phyloP scores from a whole-genome alignment of 2,797 vertebrate genomes.

The Trachurus trachurus region DNA sequence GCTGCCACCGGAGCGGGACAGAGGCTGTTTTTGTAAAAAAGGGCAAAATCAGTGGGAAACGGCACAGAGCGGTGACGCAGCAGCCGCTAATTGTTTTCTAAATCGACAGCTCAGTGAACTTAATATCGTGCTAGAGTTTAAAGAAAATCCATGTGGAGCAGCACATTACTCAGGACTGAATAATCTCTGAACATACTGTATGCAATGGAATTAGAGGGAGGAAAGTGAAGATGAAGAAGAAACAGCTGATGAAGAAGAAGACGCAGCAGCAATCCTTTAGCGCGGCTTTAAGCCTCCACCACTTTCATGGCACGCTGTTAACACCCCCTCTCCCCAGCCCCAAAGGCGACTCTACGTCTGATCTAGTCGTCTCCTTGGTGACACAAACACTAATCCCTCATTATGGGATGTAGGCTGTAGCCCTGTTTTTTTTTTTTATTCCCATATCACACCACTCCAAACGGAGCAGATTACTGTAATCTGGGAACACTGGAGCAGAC shows the following conservation, averaged over 20 bases:
- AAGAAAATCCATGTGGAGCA: conserved; percentile 43
- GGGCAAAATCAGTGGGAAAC: conserved; percentile 9
- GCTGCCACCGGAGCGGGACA: conserved; percentile 40
- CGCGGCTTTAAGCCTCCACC: conserved; percentile 58
- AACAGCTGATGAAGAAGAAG: conserved; percentile 53
- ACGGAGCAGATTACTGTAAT: conserved; percentile 84
- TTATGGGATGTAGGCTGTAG: conserved; percentile 77
- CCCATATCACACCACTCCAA: conserved; percentile 80
- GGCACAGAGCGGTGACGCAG: conserved; percentile 27
- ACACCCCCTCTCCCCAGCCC: conserved; percentile 62
- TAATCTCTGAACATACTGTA: conserved; percentile 50
- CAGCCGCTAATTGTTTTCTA: conserved; percentile 55
- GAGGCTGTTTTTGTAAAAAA: conserved; percentile 29
- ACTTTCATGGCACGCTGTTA: conserved; percentile 58
- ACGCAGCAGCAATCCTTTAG: conserved; percentile 44
- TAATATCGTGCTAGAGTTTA: conserved; percentile 40
- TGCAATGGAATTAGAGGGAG: conserved; percentile 38
- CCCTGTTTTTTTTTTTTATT: conserved; percentile 67
- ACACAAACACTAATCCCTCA: conserved; percentile 83
- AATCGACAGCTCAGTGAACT: conserved; percentile 39
- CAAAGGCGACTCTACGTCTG: conserved; percentile 69
- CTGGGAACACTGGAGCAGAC: conserved; percentile 81
- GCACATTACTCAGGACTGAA: conserved; percentile 31
- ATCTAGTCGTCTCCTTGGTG: conserved; percentile 79
- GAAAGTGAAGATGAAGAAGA: conserved; percentile 49